A percentile compares a stretch with the other conserved stretches of the same genome.
Evolutionary conservation across 2,113 vertebrate species (phyloP).

Genomic region (Mungos mungo): DNA sequence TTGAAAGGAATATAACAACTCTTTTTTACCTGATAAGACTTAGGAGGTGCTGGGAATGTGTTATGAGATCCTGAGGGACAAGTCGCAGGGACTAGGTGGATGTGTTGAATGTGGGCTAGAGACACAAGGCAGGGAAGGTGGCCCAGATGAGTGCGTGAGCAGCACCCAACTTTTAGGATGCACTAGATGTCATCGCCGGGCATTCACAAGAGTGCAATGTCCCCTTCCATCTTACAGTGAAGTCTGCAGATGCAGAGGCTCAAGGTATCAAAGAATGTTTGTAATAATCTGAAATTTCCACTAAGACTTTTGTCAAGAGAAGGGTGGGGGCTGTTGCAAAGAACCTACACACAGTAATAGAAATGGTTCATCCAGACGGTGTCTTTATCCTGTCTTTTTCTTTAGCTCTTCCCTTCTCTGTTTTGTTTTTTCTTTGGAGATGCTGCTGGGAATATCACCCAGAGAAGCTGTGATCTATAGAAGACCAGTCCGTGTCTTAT

Average conservation of each 20-base stretch:
- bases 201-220: rapidly evolving
- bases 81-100: too few relatives aligned
- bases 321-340: not conserved
- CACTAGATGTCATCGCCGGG: rapidly evolving
- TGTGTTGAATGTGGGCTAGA: too few relatives aligned
- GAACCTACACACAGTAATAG: not conserved
- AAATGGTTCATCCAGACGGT: rapidly evolving
- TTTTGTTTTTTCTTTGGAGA: not conserved
- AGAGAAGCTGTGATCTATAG: not conserved
- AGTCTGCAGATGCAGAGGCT: not conserved
- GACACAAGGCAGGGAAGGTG: too few relatives aligned
- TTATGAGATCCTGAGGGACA: not conserved
- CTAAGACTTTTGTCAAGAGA: not conserved
- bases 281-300: not conserved
- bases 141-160: too few relatives aligned
- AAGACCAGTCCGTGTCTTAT: not conserved
- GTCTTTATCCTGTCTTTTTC: not conserved
- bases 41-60: not conserved
- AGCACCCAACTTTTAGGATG: rapidly evolving
- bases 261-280: not conserved
- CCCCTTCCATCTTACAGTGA: rapidly evolving
- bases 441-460: not conserved
- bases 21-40: too few relatives aligned
- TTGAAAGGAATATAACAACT: not conserved
- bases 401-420: not conserved